These are phyloP conservation scores for Sarcophaga bullata DNA, from an alignment of 1,140 invertebrate species.

Conservation along the genomic window DNA sequence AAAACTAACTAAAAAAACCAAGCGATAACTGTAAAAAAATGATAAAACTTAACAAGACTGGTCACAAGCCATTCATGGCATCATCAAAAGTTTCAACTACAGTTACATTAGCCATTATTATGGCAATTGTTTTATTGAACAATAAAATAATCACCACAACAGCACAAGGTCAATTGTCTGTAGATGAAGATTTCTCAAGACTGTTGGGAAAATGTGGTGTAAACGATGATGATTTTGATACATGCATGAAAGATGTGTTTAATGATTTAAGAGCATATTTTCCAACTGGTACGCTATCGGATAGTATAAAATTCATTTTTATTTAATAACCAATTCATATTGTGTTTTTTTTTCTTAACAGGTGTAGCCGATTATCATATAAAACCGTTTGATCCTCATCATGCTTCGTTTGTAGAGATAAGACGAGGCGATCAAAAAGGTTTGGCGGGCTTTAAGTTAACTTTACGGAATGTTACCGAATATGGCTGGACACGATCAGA, in stretches of 20 bases:
- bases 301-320: neutral
- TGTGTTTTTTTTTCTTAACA: constrained; percentile 51
- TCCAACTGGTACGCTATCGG: constrained; percentile 72
- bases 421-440: constrained; percentile 71
- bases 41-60: neutral
- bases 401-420: constrained; percentile 73
- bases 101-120: constrained; percentile 17
- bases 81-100: neutral
- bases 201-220: constrained; percentile 72
- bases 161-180: constrained; percentile 45
- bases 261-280: constrained; percentile 78
- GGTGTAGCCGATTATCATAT: constrained; percentile 78
- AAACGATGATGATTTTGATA: constrained; percentile 72
- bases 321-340: neutral
- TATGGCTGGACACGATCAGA: constrained; percentile 80
- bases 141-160: neutral
- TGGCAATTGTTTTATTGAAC: constrained; percentile 5
- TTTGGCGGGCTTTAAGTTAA: constrained; percentile 72
- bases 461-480: constrained; percentile 78
- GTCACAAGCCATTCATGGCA: constrained; percentile 27
- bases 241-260: constrained; percentile 77
- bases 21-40: neutral
- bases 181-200: constrained; percentile 55
- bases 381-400: constrained; percentile 81
- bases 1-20: neutral